A percentile compares a stretch with the other conserved stretches of the same genome.
phyloP scores from a whole-genome alignment of 2,113 vertebrate species.

The Rana temporaria region DNA sequence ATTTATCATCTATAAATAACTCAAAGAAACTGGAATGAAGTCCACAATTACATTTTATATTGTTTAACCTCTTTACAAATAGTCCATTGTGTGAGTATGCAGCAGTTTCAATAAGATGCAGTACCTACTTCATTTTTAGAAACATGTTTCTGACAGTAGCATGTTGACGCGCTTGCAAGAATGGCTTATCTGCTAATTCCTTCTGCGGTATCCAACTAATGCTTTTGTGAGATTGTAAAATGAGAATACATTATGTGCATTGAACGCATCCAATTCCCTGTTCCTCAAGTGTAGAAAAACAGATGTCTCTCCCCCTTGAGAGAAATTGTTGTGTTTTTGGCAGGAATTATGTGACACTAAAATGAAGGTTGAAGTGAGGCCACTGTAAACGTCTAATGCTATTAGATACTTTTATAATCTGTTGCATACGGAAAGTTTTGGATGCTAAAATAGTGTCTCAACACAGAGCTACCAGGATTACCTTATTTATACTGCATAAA shows the following conservation, averaged over 20 bases:
- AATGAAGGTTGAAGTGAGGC: conserved; percentile 57
- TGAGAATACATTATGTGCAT: conserved; percentile 55
- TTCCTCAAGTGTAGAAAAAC: conserved; percentile 56
- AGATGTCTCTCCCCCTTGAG: conserved; percentile 49
- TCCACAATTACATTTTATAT: conserved; percentile 36
- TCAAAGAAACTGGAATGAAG: conserved; percentile 35
- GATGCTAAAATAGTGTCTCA: background rate
- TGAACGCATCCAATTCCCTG: conserved; percentile 45
- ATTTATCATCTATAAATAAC: conserved; percentile 51
- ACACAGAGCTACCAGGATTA: no score
- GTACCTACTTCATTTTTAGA: conserved; percentile 43
- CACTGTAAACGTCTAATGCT: conserved; percentile 49
- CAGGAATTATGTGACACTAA: conserved; percentile 54
- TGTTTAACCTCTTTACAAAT: conserved; percentile 46
- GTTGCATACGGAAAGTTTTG: conserved; percentile 29
- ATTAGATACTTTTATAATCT: conserved; percentile 48
- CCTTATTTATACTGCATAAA: no score
- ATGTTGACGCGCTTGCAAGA: conserved; percentile 39
- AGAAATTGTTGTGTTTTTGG: conserved; percentile 51
- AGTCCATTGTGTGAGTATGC: conserved; percentile 32
- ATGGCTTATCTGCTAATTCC: conserved; percentile 57
- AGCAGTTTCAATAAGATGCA: conserved; percentile 47
- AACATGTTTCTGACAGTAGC: conserved; percentile 52
- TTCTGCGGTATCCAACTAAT: conserved; percentile 55
- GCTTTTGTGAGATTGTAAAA: conserved; percentile 55